Conservation (phyloP, 1,140 invertebrate species). For the Galleria mellonella region DNA sequence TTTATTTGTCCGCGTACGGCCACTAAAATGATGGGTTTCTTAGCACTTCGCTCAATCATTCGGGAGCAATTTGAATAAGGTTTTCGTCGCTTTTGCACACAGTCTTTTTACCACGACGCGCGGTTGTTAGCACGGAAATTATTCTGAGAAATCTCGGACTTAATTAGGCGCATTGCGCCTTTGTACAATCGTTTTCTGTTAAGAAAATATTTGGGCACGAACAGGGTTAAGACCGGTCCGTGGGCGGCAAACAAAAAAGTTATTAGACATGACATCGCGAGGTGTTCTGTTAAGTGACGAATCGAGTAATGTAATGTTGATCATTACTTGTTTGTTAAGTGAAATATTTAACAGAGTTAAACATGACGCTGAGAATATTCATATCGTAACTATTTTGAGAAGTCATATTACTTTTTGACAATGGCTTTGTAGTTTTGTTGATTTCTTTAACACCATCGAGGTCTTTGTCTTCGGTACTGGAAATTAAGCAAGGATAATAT, state of each 20-base stretch:
- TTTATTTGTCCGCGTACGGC: conserved; percentile 22
- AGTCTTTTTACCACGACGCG: conserved; percentile 22
- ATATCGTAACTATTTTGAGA: too few species aligned
- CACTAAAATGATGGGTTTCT: conserved; percentile 40
- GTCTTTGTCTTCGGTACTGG: too few species aligned
- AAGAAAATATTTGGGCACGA: conserved; percentile 29
- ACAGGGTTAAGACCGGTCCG: neutral
- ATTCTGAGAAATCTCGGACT: conserved; percentile 32
- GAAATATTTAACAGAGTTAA: conserved; percentile 19
- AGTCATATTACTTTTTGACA: too few species aligned
- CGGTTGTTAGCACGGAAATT: conserved; percentile 24
- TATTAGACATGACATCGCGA: conserved; percentile 22
- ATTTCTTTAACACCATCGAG: too few species aligned
- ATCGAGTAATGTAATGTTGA: conserved; percentile 18
- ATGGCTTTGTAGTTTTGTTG: too few species aligned
- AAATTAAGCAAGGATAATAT: too few species aligned
- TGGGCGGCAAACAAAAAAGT: conserved; percentile 5
- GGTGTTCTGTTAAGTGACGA: conserved; percentile 24
- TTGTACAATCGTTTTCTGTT: conserved; percentile 18
- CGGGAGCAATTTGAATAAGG: conserved; percentile 38
- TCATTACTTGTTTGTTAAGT: conserved; percentile 9
- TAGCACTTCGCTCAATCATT: conserved; percentile 35
- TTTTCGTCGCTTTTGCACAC: conserved; percentile 16
- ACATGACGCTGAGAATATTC: conserved; percentile 10
- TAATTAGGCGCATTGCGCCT: conserved; percentile 20